Conservation (phyloP, 2,113 vertebrate species). For the Clinocottus analis region DNA sequence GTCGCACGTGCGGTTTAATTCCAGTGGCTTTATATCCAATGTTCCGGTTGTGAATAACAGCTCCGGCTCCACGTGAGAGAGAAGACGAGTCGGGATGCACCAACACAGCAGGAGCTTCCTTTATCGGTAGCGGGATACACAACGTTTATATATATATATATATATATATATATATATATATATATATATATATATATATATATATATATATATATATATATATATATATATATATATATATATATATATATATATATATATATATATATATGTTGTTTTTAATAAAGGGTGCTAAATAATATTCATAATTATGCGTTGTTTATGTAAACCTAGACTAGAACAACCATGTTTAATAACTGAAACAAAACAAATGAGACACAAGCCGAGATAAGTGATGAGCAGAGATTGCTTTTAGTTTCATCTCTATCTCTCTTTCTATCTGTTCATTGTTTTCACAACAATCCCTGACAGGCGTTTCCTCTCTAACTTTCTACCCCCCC, state of each 20-base stretch:
- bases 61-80: constrained; percentile 1
- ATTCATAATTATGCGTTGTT: background rate
- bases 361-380: background rate
- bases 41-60: constrained; percentile 19
- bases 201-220: background rate
- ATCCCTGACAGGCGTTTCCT: constrained; percentile 57
- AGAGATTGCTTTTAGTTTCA: constrained; percentile 14
- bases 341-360: background rate
- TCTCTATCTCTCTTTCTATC: constrained; percentile 50
- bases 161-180: background rate
- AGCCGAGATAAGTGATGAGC: background rate
- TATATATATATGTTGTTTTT: background rate
- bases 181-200: background rate
- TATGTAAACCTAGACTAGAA: background rate
- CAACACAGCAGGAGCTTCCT: background rate
- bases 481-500: constrained; percentile 22
- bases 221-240: no score
- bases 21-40: constrained; percentile 32
- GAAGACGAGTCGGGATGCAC: background rate
- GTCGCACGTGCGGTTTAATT: background rate
- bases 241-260: background rate
- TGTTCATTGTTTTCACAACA: constrained; percentile 62
- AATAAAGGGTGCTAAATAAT: background rate
- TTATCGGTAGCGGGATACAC: background rate
- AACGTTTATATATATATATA: background rate